Percentiles rank a stretch among this genome's conserved stretches.
phyloP scores from a whole-genome alignment of 2,797 vertebrate genomes.

The Acanthurus tractus region DNA sequence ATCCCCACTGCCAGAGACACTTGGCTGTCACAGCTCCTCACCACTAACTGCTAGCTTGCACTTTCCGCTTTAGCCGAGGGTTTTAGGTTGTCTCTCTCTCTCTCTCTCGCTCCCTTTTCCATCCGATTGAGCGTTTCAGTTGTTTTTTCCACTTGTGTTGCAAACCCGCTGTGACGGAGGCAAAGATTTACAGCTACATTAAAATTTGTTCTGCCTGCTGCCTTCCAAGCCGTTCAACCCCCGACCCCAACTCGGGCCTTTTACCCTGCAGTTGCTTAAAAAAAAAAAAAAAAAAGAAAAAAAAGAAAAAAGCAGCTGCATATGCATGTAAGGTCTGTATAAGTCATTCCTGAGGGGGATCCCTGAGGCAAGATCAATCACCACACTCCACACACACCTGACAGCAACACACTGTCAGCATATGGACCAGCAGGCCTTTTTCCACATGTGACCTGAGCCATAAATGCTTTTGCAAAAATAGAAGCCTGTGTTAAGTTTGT shows the following conservation, averaged over 20 bases:
- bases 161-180: slow-evolving; percentile 38
- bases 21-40: slow-evolving; percentile 74
- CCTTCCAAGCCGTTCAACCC: background rate
- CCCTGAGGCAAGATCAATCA: slow-evolving; percentile 39
- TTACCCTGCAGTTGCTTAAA: background rate
- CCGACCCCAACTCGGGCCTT: background rate
- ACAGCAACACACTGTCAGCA: slow-evolving; percentile 21
- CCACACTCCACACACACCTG: slow-evolving; percentile 22
- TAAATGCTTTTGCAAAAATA: slow-evolving; percentile 22
- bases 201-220: slow-evolving; percentile 23
- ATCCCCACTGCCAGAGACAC: slow-evolving; percentile 60
- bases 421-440: slow-evolving; percentile 22
- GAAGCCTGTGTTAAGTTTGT: slow-evolving; percentile 9
- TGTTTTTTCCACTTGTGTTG: slow-evolving; percentile 56
- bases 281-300: background rate
- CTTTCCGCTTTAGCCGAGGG: slow-evolving; percentile 55
- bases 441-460: slow-evolving; percentile 13
- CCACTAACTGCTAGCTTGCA: slow-evolving; percentile 79
- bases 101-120: slow-evolving; percentile 57
- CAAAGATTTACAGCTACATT: slow-evolving; percentile 40
- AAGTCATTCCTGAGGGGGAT: slow-evolving; percentile 25
- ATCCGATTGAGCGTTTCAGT: slow-evolving; percentile 34
- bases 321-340: slow-evolving; percentile 16
- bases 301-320: background rate
- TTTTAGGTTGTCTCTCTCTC: slow-evolving; percentile 44